Evolutionary conservation across 2,888 invertebrate genomes (phyloP), one percentile per base, ranked within the genome.

Genomic region (Drymonia ruficornis): DNA sequence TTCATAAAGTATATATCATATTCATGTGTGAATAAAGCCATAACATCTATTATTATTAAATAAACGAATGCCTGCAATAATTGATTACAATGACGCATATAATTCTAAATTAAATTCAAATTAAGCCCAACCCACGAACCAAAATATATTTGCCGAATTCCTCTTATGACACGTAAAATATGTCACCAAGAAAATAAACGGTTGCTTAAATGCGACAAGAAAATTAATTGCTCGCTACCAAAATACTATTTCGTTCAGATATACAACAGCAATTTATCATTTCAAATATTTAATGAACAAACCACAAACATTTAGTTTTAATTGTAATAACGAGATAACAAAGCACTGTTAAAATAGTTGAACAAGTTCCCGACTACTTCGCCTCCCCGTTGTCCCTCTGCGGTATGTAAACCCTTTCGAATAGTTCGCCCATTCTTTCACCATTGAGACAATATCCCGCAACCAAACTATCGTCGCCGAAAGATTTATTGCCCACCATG

Each of bases 321-420:
- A 61, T 57, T 47, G 16, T 40, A 56, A 46, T 54, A 56, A 54
- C 55, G 46, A 57, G 38, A 54, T 54, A 29, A 48, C 29, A 40
- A 50, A 45, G 49, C 46, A 53, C 46, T 44, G 23, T 49, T 47
- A 15, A 56, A 70, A 70, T 70, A 68, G 66, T 68, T 74, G 60
- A 56, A 51, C 64, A 75, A 76, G 47, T 47, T 56, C 75, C 78
- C 61, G 63, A 61, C 34, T 47, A 70, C 54, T 70, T 70, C 36
- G 61, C 58, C 29, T 81, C 78, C 38, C 76, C 73, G 15, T 72
- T 80, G 67, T 89, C 89, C 63, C 84, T 83, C 64, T 90, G 90
- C 49, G 90, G 88, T 67, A 90, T 81, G 73, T 84, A 83, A 19
- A 86, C 80, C 73, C 81, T 87, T 56, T 89, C 86, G 52, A 89